Evolutionary conservation across 2,888 invertebrate genomes (phyloP).

Genomic region (Caenorhabditis panamensis): DNA sequence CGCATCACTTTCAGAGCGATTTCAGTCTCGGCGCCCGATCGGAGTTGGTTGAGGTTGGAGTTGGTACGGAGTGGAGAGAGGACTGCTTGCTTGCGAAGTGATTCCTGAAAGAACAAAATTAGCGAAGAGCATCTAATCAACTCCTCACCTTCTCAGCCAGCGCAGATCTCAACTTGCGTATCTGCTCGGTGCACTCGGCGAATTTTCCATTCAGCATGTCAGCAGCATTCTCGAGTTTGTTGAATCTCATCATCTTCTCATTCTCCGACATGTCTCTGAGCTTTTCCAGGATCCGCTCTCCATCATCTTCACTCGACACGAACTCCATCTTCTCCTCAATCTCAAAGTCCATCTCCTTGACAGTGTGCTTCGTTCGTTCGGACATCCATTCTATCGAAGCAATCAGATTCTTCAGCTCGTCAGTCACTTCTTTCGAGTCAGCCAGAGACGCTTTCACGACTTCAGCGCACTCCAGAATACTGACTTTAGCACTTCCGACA

Average conservation of each 20-base stretch:
- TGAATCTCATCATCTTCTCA: constrained; percentile 57
- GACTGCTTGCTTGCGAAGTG: constrained; percentile 28
- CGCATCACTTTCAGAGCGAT: constrained; percentile 59
- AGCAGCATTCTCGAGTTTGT: constrained; percentile 47
- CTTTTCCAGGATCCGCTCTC: constrained; percentile 27
- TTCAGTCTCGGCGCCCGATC: constrained; percentile 31
- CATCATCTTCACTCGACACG: constrained; percentile 27
- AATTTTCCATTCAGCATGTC: constrained; percentile 46
- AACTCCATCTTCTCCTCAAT: constrained; percentile 49
- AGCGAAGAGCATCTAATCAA: no score
- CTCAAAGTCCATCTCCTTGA: constrained; percentile 57
- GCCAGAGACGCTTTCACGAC: constrained; percentile 34
- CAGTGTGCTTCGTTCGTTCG: constrained; percentile 32
- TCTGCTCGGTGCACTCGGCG: constrained; percentile 30
- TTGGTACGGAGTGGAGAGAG: constrained; percentile 50
- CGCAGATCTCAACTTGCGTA: constrained; percentile 21
- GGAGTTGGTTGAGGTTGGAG: constrained; percentile 26
- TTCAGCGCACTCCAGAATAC: constrained; percentile 32
- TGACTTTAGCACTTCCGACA: constrained; percentile 33
- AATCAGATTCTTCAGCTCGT: constrained; percentile 38
- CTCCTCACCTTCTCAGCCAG: constrained; percentile 34
- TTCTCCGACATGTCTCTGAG: constrained; percentile 42
- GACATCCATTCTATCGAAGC: constrained; percentile 20
- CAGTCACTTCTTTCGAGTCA: constrained; percentile 50
- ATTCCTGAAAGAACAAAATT: constrained; percentile 13